Evolutionary conservation across 2,888 invertebrate genomes (phyloP), one percentile per base, ranked within the genome.

Genomic region (Platycnemis pennipes): DNA sequence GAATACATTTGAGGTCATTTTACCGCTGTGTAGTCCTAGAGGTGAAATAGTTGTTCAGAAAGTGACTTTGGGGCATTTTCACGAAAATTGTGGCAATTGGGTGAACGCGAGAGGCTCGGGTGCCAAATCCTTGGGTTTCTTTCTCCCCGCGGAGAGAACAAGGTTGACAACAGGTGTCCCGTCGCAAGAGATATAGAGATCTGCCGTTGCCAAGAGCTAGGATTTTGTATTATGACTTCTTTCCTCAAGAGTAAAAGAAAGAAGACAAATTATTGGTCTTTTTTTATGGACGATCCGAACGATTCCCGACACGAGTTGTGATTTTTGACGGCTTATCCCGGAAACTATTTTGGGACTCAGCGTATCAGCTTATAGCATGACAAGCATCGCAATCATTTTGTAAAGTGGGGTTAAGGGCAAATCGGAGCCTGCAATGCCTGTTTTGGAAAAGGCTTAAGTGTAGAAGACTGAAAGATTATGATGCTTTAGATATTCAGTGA

Each of bases 161-260:
- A 37, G 77, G 77, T 77, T 31, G 77, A 26, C 77, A 77, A 77
- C 77, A 77, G 77, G 77, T 77, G 77, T 77, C 37, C 77, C 77
- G n/a, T 77, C 77, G 1, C 31, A 37, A 2, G 2, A 77, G 77
- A 77, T 77, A 77, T 77, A 77, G 37, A 37, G 31, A 16, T 13
- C 7, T 13, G 7, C 77, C 8, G 7, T 77, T 77, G 37, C 77
- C 77, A 77, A 26, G 22, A 13, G 31, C 37, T 8, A 11, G 77
- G 37, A 77, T 4, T 77, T 37, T 11, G 37, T 13, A 37, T 31
- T 31, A 77, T 77, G 26, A 37, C 77, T 77, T 37, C 16, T 77
- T 8, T 37, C 77, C 37, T 37, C n/a, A 8, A 63, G 63, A 63
- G 13, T 11, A 77, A 77, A 77, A 22, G 13, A 77, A 77, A 77